Evolutionary conservation across 2,888 invertebrate species (phyloP), one percentile per base, ranked within the genome.

Genomic region (Drosophila barbarae): DNA sequence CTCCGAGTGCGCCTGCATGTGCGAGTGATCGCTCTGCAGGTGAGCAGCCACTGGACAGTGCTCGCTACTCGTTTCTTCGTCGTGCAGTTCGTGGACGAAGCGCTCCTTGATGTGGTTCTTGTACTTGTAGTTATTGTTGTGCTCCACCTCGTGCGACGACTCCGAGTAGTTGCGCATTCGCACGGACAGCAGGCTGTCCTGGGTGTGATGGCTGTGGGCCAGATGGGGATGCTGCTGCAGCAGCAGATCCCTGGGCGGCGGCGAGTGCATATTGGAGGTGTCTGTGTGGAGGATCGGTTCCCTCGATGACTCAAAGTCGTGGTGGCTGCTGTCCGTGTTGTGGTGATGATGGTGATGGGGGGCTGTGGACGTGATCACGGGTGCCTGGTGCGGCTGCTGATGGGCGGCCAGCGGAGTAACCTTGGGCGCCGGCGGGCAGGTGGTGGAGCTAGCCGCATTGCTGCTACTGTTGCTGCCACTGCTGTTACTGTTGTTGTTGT

Each of bases 61-160:
- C 57, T 92, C 92, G 71, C 88, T 89, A 58, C 85, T 88, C 28
- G 89, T 88, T 66, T 89, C 89, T 69, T 89, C 88, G 57, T 89
- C 89, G 65, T 89, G 89, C 39, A 87, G 58, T 63, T 90, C 92
- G 69, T 92, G 90, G 2, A 92, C 92, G 73, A 98, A 98, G 64
- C 98, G 91, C 87, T 97, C 94, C 86, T 97, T 96, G 74, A 98
- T 98, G 86, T 95, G 95, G 84, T 95, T 97, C 90, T 98, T 98
- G 90, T 97, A 98, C 90, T 98, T 98, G 90, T 97, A 98, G 77
- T 92, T 92, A 47, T 92, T 88, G 72, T 90, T 89, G 81, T 86
- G 90, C 71, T 89, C 89, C 58, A 89, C 85, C 47, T 90, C 90
- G 72, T 89, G 89, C 57, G 89, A 89, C 15, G 88, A 89, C 71